Conservation (phyloP, 2,888 invertebrate genomes). For the Tenthredo notha region DNA sequence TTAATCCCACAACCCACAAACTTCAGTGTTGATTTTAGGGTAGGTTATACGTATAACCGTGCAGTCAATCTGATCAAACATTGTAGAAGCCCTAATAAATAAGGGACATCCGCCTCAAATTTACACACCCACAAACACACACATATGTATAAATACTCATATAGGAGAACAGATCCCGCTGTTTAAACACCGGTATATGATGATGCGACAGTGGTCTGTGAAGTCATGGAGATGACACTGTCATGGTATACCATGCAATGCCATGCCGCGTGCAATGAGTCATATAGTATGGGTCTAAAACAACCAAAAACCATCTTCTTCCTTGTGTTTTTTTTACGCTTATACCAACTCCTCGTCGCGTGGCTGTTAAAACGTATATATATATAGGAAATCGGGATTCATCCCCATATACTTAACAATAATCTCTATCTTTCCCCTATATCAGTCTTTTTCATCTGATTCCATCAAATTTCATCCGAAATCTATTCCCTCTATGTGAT, state of each 20-base stretch:
- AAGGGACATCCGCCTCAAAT: conserved; percentile 35
- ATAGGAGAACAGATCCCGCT: conserved; percentile 10
- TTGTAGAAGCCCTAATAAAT: conserved; percentile 39
- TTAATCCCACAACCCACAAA: conserved; percentile 65
- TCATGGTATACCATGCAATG: background rate
- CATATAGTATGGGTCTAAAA: conserved; percentile 16
- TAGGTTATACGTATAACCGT: conserved; percentile 48
- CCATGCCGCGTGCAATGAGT: conserved; percentile 29
- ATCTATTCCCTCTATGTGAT: background rate
- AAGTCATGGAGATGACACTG: conserved; percentile 36
- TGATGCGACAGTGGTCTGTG: background rate
- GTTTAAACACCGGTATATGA: conserved; percentile 20
- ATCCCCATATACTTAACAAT: background rate
- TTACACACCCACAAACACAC: background rate
- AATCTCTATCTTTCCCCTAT: background rate
- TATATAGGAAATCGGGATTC: background rate
- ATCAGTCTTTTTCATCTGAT: background rate
- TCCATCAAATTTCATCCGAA: background rate
- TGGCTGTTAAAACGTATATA: background rate
- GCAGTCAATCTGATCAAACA: conserved; percentile 71
- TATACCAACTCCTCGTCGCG: conserved; percentile 7
- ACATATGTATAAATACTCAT: background rate
- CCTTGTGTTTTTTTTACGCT: conserved; percentile 32
- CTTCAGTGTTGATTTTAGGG: conserved; percentile 54
- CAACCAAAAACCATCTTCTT: conserved; percentile 8